These are phyloP conservation scores for Nixonia krombeini DNA, from an alignment of 1,140 invertebrate genomes.

Conservation along the genomic window DNA sequence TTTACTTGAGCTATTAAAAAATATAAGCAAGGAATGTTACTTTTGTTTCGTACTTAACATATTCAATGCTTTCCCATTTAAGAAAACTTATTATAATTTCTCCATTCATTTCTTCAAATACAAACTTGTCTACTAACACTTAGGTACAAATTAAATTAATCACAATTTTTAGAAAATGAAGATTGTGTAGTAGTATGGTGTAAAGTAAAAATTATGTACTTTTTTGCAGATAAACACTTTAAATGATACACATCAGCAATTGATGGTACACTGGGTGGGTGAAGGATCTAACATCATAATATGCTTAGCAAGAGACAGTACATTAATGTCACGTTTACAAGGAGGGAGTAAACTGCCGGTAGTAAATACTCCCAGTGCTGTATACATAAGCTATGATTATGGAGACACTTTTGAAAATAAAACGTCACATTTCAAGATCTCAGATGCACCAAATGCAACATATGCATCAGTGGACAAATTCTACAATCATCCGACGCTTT, in stretches of 20 bases:
- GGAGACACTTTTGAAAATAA: constrained; percentile 84
- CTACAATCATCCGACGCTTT: constrained; percentile 85
- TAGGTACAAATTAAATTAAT: too few species aligned
- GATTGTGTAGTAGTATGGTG: too few species aligned
- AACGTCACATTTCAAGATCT: constrained; percentile 77
- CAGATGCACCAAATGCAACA: constrained; percentile 66
- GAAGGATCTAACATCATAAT: constrained; percentile 88
- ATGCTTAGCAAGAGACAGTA: constrained; percentile 83
- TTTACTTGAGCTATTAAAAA: too few species aligned
- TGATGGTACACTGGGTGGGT: constrained; percentile 93
- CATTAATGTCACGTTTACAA: constrained; percentile 57
- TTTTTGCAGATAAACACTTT: constrained; percentile 78
- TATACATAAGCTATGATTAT: constrained; percentile 91
- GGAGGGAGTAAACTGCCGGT: constrained; percentile 56
- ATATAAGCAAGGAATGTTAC: too few species aligned
- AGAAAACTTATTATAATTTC: too few species aligned
- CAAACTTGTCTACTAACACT: too few species aligned
- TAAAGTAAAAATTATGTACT: too few species aligned
- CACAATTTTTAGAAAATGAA: too few species aligned
- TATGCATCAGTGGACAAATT: constrained; percentile 86
- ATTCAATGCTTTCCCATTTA: too few species aligned
- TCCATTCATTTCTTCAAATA: too few species aligned
- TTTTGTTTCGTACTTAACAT: too few species aligned
- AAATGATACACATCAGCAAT: constrained; percentile 88
- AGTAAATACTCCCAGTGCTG: constrained; percentile 75